Evolutionary conservation across 35 echinoderm and acorn worm genomes (phyloP).

Genomic region (Ptychodera flava): DNA sequence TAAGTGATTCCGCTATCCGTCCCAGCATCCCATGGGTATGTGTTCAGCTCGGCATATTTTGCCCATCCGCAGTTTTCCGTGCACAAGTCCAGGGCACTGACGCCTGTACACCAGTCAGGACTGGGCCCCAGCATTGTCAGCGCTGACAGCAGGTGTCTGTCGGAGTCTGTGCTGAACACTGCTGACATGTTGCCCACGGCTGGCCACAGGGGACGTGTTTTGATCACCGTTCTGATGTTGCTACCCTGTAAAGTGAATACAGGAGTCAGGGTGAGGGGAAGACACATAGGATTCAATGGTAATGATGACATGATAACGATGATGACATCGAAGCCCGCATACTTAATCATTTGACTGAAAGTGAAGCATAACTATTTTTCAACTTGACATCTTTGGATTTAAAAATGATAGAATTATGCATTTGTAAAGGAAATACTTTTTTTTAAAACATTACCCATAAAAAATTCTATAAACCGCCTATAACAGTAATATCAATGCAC

Average conservation of each 20-base stretch:
- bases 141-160: slow-evolving; percentile 54
- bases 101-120: slow-evolving; percentile 86
- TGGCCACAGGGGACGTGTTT: slow-evolving; percentile 66
- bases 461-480: too few species aligned
- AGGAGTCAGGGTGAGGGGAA: too few species aligned
- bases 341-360: too few species aligned
- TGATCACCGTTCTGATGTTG: slow-evolving; percentile 75
- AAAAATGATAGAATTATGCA: too few species aligned
- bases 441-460: too few species aligned
- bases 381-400: too few species aligned
- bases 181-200: slow-evolving; percentile 59
- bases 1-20: slow-evolving; percentile 88
- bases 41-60: slow-evolving; percentile 45
- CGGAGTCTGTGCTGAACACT: slow-evolving; percentile 47
- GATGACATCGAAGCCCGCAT: too few species aligned
- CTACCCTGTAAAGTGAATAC: slow-evolving; percentile 47
- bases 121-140: slow-evolving; percentile 94
- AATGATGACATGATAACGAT: too few species aligned
- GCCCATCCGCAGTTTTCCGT: slow-evolving; percentile 79
- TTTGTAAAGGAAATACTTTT: too few species aligned
- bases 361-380: too few species aligned
- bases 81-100: slow-evolving; percentile 63
- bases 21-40: slow-evolving; percentile 91
- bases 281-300: too few species aligned
- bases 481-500: too few species aligned